phyloP scores from a whole-genome alignment of 2,888 invertebrate species.

The Oscheius sp. region DNA sequence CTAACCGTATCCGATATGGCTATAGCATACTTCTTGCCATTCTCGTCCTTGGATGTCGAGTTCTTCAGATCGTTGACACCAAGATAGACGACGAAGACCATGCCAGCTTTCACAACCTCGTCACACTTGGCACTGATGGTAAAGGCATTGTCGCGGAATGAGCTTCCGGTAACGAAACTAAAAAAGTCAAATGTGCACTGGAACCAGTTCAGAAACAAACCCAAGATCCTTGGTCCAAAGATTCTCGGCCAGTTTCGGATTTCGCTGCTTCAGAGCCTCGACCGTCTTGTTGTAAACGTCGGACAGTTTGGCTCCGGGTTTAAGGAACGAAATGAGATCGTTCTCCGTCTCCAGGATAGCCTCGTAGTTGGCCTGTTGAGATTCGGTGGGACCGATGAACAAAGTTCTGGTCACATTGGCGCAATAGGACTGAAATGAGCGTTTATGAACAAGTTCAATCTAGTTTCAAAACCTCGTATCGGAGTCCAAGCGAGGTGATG shows the following conservation, averaged over 20 bases:
- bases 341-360: slow-evolving; percentile 90
- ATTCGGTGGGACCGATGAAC: slow-evolving; percentile 88
- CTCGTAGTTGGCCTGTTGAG: slow-evolving; percentile 83
- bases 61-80: slow-evolving; percentile 89
- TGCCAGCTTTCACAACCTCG: slow-evolving; percentile 79
- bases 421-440: slow-evolving; percentile 84
- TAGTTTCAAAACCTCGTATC: slow-evolving; percentile 80
- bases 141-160: slow-evolving; percentile 93
- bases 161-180: slow-evolving; percentile 95
- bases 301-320: slow-evolving; percentile 83
- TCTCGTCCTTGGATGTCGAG: slow-evolving; percentile 85
- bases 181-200: slow-evolving; percentile 29
- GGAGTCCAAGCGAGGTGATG: slow-evolving; percentile 90
- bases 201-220: slow-evolving; percentile 32
- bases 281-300: slow-evolving; percentile 88
- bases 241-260: slow-evolving; percentile 86
- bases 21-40: slow-evolving; percentile 86
- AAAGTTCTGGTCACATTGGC: slow-evolving; percentile 96
- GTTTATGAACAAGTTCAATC: background rate
- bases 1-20: slow-evolving; percentile 97
- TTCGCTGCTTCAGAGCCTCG: slow-evolving; percentile 86
- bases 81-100: slow-evolving; percentile 95
- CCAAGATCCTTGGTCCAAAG: slow-evolving; percentile 83
- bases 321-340: slow-evolving; percentile 86
- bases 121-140: slow-evolving; percentile 90